A percentile compares a stretch with the other conserved stretches of the same genome.
phyloP scores from a whole-genome alignment of 1,140 invertebrate species.

The Protaetia brevitarsis region DNA sequence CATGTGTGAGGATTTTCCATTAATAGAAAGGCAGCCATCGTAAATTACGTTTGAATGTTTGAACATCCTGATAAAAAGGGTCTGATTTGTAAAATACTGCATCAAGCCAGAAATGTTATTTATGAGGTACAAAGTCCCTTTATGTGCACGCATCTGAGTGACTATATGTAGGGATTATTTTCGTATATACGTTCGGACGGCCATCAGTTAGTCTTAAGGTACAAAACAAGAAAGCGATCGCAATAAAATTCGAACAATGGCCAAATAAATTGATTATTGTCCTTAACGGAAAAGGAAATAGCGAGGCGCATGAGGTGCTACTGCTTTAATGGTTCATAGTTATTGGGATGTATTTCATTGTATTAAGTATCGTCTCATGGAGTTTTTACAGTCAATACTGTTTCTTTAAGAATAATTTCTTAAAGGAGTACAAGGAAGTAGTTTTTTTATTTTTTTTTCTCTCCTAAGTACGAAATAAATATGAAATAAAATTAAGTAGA shows the following conservation, averaged over 20 bases:
- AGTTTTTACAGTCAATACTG: no score
- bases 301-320: neutral
- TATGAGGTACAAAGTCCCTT: neutral
- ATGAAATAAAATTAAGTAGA: no score
- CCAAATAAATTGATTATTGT: constrained; percentile 5
- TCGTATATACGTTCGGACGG: neutral
- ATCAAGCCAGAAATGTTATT: neutral
- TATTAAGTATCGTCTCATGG: neutral
- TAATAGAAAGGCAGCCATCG: neutral
- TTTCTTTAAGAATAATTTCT: no score
- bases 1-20: neutral
- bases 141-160: no score
- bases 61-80: no score
- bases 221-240: neutral
- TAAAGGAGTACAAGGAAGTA: no score
- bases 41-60: neutral
- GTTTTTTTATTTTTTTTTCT: no score
- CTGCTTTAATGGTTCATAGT: neutral
- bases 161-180: neutral
- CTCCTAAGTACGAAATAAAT: no score
- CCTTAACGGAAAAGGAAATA: neutral
- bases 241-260: neutral
- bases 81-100: constrained; percentile 1
- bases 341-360: neutral
- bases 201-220: neutral